These are phyloP conservation scores for Poeciliopsis presidionis DNA, from an alignment of 2,797 vertebrate species.

Conservation along the genomic window DNA sequence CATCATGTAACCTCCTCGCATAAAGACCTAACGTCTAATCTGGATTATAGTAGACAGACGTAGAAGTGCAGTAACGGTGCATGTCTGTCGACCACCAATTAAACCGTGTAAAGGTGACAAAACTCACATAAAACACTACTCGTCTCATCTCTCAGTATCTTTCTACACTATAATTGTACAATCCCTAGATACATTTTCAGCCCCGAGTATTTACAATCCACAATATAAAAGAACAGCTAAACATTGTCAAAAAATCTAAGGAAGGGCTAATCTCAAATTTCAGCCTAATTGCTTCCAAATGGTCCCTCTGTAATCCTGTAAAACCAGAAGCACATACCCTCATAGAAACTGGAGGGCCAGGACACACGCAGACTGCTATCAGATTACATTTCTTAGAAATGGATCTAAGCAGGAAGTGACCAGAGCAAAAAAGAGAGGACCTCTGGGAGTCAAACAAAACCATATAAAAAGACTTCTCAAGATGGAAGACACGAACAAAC, in stretches of 20 bases:
- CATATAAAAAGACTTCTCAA: conserved; percentile 17
- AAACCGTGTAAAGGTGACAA: neutral
- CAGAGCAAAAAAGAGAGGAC: conserved; percentile 22
- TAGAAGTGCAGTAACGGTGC: neutral
- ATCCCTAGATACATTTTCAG: conserved; percentile 40
- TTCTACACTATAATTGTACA: conserved; percentile 23
- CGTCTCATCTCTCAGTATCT: conserved; percentile 8
- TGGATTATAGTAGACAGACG: neutral
- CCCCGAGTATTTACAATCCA: conserved; percentile 49
- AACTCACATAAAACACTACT: neutral
- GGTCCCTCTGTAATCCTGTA: conserved; percentile 61
- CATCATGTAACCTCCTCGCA: conserved; percentile 19
- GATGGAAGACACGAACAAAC: conserved; percentile 4
- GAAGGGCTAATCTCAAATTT: conserved; percentile 62
- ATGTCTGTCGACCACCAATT: conserved; percentile 3
- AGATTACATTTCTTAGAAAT: conserved; percentile 77
- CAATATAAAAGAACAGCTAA: conserved; percentile 54
- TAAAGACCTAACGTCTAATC: conserved; percentile 6
- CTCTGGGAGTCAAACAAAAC: conserved; percentile 25
- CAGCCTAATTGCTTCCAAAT: conserved; percentile 68
- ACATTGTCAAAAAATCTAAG: conserved; percentile 51
- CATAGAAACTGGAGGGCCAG: conserved; percentile 52
- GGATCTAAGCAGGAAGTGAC: conserved; percentile 73
- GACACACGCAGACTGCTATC: conserved; percentile 70
- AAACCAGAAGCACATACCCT: conserved; percentile 67